phyloP scores from a whole-genome alignment of 2,797 vertebrate species.

The Streptopelia turtur region DNA sequence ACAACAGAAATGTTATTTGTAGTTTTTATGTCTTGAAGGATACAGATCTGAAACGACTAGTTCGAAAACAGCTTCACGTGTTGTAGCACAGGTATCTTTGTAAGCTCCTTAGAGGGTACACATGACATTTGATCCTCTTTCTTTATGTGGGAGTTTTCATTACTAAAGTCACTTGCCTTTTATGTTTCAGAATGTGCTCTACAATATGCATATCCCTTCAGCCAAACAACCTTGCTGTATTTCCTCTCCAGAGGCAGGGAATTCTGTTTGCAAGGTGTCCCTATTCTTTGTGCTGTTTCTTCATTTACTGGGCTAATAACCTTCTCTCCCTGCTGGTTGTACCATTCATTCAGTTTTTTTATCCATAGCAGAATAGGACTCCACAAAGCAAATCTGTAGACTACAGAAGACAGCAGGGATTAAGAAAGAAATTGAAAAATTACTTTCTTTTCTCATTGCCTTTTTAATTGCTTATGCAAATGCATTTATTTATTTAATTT shows the following conservation, averaged over 20 bases:
- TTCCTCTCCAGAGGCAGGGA: slow-evolving; percentile 25
- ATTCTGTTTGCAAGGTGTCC: slow-evolving; percentile 33
- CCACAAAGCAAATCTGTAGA: background rate
- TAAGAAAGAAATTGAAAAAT: background rate
- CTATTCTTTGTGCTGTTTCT: slow-evolving; percentile 8
- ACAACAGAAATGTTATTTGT: background rate
- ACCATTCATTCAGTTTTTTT: background rate
- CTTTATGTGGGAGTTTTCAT: slow-evolving; percentile 30
- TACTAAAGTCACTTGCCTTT: slow-evolving; percentile 30
- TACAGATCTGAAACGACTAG: background rate
- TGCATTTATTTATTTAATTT: background rate
- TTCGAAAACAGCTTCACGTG: background rate
- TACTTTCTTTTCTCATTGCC: background rate
- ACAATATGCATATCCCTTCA: slow-evolving; percentile 4
- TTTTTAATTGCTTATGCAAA: background rate
- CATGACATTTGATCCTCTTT: slow-evolving; percentile 41
- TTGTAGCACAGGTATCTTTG: background rate
- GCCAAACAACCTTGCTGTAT: slow-evolving; percentile 3
- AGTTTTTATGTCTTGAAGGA: background rate
- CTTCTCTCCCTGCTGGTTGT: background rate
- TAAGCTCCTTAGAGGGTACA: slow-evolving; percentile 18
- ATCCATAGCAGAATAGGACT: background rate
- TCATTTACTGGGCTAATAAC: slow-evolving; percentile 48
- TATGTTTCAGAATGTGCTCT: background rate
- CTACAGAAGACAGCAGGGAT: background rate